Percentiles rank a stretch among this genome's conserved stretches.
phyloP scores from a whole-genome alignment of 1,140 invertebrate species.

The Caenorhabditis tropicalis region DNA sequence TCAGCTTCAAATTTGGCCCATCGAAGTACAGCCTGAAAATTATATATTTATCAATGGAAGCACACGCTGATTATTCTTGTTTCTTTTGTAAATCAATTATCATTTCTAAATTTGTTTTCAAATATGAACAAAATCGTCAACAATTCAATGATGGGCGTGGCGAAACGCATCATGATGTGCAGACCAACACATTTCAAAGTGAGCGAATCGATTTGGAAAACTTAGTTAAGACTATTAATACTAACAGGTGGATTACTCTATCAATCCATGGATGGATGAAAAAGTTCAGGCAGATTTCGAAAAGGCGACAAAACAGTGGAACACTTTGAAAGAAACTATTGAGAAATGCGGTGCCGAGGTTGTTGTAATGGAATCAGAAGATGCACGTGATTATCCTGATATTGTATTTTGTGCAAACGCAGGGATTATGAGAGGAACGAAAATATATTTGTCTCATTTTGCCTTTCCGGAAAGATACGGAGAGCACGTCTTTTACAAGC shows the following conservation, averaged over 20 bases:
- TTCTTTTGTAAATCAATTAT: too few relatives aligned
- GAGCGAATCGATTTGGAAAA: not conserved
- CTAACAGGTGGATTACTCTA: conserved; percentile 61
- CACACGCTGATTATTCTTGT: too few relatives aligned
- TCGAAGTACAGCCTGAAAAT: conserved; percentile 72
- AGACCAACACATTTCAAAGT: conserved; percentile 47
- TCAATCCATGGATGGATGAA: conserved; percentile 71
- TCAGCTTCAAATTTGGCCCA: conserved; percentile 85
- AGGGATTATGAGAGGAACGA: conserved; percentile 63
- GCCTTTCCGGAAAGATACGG: conserved; percentile 67
- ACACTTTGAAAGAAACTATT: conserved; percentile 59
- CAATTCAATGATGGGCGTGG: not conserved
- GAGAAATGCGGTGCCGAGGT: conserved; percentile 52
- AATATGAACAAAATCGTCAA: conserved; percentile 45
- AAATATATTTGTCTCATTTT: conserved; percentile 67
- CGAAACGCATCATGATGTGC: conserved; percentile 37
- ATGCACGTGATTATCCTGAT: conserved; percentile 66
- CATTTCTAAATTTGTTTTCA: not conserved
- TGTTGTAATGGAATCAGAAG: conserved; percentile 33
- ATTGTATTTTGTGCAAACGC: conserved; percentile 71
- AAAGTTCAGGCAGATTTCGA: conserved; percentile 59
- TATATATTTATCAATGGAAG: too few relatives aligned
- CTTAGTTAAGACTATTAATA: not conserved
- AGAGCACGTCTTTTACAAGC: conserved; percentile 65
- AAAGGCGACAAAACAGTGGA: conserved; percentile 64